Percentiles rank a stretch among this genome's conserved stretches.
Conservation (phyloP, 2,888 invertebrate genomes). For the Myopa testacea region DNA sequence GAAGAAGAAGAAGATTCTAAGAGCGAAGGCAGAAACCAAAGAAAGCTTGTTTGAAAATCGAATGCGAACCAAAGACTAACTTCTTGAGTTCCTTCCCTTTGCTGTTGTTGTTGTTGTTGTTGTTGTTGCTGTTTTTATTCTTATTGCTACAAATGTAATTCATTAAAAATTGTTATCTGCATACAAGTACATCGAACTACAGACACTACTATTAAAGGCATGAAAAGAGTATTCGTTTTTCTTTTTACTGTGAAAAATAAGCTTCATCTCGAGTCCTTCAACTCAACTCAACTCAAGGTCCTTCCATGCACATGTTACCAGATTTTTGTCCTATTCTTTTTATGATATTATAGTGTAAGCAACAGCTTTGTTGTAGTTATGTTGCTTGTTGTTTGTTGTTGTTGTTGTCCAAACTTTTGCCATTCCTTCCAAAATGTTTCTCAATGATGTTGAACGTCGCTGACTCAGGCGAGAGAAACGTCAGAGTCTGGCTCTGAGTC, state of each 20-base stretch:
- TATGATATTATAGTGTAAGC: not conserved
- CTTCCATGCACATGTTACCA: constrained; percentile 34
- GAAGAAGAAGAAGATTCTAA: not conserved
- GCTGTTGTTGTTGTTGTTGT: constrained; percentile 33
- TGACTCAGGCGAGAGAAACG: too few species aligned
- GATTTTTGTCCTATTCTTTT: constrained; percentile 26
- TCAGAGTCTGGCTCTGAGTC: not conserved
- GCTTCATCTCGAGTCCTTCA: not conserved
- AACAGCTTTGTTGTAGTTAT: not conserved
- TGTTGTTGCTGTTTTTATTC: constrained; percentile 7
- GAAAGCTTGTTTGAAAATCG: constrained; percentile 24
- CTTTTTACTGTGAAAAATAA: not conserved
- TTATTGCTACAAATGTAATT: constrained; percentile 22
- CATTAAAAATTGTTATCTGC: constrained; percentile 33
- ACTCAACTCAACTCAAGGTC: constrained; percentile 7
- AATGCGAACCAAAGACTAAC: not conserved
- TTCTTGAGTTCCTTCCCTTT: constrained; percentile 28
- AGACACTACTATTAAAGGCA: too few species aligned
- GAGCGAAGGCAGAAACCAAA: not conserved
- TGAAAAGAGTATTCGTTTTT: too few species aligned
- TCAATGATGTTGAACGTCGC: not conserved
- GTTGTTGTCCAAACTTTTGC: constrained; percentile 22
- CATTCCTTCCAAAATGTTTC: not conserved
- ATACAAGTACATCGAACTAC: too few species aligned
- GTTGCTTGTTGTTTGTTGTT: not conserved